Percentiles rank a stretch among this genome's conserved stretches.
Evolutionary conservation across 35 echinoderm and acorn worm genomes (phyloP).

Genomic region (Holothuria glaberrima): DNA sequence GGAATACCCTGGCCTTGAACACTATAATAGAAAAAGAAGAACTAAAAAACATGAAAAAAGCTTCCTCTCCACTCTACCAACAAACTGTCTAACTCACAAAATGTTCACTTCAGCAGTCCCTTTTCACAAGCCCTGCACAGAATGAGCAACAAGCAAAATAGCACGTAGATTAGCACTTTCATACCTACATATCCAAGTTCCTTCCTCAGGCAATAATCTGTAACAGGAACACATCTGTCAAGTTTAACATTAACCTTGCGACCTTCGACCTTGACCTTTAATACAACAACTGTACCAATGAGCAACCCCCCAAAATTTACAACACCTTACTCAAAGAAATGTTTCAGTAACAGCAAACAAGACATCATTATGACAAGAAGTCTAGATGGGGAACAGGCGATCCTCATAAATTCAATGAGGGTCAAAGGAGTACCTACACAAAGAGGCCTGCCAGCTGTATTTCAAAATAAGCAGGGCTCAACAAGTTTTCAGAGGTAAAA

Average conservation of each 20-base stretch:
- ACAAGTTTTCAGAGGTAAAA: no score
- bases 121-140: not conserved
- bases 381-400: not conserved
- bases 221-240: constrained; percentile 17
- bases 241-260: constrained; percentile 14
- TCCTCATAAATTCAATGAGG: not conserved
- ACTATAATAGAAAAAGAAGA: not conserved
- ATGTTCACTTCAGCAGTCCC: not conserved
- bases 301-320: not conserved
- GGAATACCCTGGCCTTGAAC: not conserved
- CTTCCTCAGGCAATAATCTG: not conserved
- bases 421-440: not conserved
- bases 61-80: not conserved
- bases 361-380: no score
- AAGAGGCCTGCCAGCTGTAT: no score
- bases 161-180: no score
- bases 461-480: no score
- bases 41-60: not conserved
- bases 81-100: not conserved
- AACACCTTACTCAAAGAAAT: not conserved
- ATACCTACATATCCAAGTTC: not conserved
- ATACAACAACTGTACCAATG: no score
- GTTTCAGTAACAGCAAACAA: not conserved
- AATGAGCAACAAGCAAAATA: not conserved
- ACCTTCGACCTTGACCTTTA: not conserved